phyloP scores from a whole-genome alignment of 2,797 vertebrate species.

The Propithecus deckenii region DNA sequence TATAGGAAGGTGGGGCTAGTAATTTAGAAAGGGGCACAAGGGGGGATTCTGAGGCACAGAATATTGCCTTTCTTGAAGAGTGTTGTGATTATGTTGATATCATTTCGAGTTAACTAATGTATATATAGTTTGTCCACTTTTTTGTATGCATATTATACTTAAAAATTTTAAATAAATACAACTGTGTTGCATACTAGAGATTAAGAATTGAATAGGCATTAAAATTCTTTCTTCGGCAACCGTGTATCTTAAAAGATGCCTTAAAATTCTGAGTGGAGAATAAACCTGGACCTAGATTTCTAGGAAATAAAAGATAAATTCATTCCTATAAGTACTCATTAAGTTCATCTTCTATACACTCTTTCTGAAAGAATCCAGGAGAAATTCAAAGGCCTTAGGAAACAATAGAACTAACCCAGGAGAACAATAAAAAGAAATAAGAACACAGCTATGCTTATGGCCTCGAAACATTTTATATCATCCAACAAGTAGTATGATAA shows the following conservation, averaged over 20 bases:
- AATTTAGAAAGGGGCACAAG: background rate
- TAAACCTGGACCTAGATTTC: background rate
- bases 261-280: background rate
- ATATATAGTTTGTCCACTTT: conserved; percentile 1
- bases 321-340: conserved; percentile 14
- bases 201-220: conserved; percentile 2
- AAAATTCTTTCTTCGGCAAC: conserved; percentile 15
- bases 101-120: background rate
- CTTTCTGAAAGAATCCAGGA: conserved; percentile 23
- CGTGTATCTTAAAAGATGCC: conserved; percentile 29
- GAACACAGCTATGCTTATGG: conserved; percentile 7
- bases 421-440: conserved; percentile 52
- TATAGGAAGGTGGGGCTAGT: background rate
- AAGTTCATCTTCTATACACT: background rate
- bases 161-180: conserved; percentile 14
- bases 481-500: conserved; percentile 1
- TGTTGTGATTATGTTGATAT: background rate
- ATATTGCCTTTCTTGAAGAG: background rate
- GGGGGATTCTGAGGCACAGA: background rate
- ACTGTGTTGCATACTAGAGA: background rate
- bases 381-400: conserved; percentile 40
- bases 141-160: background rate
- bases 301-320: conserved; percentile 38
- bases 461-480: conserved; percentile 39
- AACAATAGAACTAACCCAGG: conserved; percentile 43